phyloP scores from a whole-genome alignment of 2,113 vertebrate species.

The Pseudois nayaur region DNA sequence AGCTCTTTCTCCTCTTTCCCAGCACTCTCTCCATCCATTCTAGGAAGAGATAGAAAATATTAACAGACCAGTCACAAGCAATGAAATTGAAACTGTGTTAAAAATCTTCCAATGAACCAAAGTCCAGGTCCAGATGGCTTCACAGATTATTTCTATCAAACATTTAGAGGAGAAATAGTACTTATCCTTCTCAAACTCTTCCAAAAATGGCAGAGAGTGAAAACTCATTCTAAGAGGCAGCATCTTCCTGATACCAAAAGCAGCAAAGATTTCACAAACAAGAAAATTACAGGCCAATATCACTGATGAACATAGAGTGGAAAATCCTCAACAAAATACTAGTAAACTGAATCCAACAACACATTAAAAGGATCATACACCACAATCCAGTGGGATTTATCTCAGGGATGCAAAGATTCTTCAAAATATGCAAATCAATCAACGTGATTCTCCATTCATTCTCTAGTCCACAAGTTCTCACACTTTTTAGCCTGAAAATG shows the following conservation, averaged over 20 bases:
- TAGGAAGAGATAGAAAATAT: background rate
- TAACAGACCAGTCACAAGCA: background rate
- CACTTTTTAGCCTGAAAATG: background rate
- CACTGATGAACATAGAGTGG: background rate
- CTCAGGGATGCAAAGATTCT: background rate
- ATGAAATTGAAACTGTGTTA: background rate
- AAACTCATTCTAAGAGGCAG: background rate
- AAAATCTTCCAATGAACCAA: background rate
- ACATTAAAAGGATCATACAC: background rate
- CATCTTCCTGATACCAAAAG: background rate
- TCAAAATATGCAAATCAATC: background rate
- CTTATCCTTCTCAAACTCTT: background rate
- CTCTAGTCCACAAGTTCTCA: background rate
- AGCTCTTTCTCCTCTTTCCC: background rate
- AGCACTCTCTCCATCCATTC: background rate
- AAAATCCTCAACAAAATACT: background rate
- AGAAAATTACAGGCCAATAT: background rate
- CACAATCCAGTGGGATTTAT: background rate
- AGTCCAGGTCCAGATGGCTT: background rate
- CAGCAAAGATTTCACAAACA: background rate
- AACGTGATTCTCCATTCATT: background rate
- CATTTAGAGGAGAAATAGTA: background rate
- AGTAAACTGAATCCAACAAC: background rate
- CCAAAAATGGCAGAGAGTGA: background rate
- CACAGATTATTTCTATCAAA: background rate